Base-by-base conservation (phyloP, 2,797 vertebrate species). In the Peromyscus eremicus region DNA sequence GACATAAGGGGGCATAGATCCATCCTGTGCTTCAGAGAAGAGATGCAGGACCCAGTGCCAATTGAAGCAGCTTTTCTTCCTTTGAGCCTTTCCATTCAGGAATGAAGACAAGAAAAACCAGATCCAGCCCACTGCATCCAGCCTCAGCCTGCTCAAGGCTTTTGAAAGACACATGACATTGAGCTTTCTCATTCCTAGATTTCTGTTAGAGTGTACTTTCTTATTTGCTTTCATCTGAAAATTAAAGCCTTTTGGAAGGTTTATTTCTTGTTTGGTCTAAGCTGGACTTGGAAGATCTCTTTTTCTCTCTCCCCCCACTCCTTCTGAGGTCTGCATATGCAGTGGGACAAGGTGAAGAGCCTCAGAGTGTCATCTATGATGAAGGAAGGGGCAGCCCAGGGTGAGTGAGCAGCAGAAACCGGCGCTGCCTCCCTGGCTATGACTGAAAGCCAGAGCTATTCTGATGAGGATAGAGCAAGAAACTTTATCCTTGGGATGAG, bases 201-300 rank as follows among this genome's bases (percentile, higher is more conserved):
- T 93, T 96, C 49, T 40, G 14, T 52, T 68, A 68, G 23, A 37
- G n/a, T 80, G 32, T 37, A 7, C 7, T 49, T 90, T 55, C 91
- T 2, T 0, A 25, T 95, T 85, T 91, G 73, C 64, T 93, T 32
- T 23, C 66, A 92, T 62, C 32, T 57, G 55, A 91, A 57, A 95
- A 82, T 46, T 21, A 43, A 70, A 40, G 46, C 12, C 43, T 93
- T 94, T 84, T 6, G 6, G 80, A 84, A 34, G 7, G 6, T 43
- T 89, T 92, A 83, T 86, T 64, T 86, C 17, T n/a, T 68, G 12
- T 89, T 91, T 68, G 34, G 19, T 89, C 9, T 86, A 46, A 97
- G 64, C 79, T 43, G 23, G 82, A 57, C 32, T 93, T 32, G 23
- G 79, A 91, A 89, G 64, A n/a, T 82, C 32, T 60, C n/a, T 62